Conservation (phyloP, 2,888 invertebrate genomes). For the Brachycybe producta region DNA sequence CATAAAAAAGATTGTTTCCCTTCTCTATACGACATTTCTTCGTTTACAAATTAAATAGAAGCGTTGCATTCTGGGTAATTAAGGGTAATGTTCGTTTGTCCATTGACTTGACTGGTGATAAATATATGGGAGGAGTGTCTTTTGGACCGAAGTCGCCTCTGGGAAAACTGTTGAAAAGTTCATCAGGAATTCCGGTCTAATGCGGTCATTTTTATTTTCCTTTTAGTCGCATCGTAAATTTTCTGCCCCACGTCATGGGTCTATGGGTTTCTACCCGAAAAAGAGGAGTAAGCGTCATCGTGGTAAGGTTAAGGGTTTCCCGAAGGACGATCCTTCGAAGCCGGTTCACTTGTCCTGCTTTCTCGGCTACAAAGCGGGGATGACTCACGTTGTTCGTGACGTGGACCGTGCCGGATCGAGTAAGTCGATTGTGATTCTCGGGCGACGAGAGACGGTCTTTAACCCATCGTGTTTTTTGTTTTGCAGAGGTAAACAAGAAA, state of each 20-base stretch:
- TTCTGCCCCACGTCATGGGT: conserved; percentile 98
- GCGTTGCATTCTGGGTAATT: too few species aligned
- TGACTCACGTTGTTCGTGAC: conserved; percentile 98
- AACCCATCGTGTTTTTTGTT: neutral
- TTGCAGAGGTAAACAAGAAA: conserved; percentile 94
- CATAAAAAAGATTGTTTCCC: too few species aligned
- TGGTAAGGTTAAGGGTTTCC: conserved; percentile 99
- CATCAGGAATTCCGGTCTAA: too few species aligned
- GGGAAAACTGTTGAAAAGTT: too few species aligned
- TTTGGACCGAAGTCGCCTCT: too few species aligned
- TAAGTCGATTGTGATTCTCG: conserved; percentile 44
- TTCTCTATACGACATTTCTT: too few species aligned
- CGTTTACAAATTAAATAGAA: too few species aligned
- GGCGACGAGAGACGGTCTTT: too few species aligned
- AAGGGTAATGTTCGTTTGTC: too few species aligned
- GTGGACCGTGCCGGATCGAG: conserved; percentile 97
- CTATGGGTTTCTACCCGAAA: conserved; percentile 99
- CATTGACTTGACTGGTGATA: too few species aligned
- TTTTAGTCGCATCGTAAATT: conserved; percentile 97
- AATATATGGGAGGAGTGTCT: too few species aligned
- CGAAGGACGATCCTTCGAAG: conserved; percentile 90
- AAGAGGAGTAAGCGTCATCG: conserved; percentile 91
- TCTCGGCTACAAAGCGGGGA: conserved; percentile 97
- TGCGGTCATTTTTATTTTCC: too few species aligned
- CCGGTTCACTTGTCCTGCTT: conserved; percentile 97